These are phyloP conservation scores for Amphipyra berbera DNA, from an alignment of 2,888 invertebrate species.

Conservation along the genomic window DNA sequence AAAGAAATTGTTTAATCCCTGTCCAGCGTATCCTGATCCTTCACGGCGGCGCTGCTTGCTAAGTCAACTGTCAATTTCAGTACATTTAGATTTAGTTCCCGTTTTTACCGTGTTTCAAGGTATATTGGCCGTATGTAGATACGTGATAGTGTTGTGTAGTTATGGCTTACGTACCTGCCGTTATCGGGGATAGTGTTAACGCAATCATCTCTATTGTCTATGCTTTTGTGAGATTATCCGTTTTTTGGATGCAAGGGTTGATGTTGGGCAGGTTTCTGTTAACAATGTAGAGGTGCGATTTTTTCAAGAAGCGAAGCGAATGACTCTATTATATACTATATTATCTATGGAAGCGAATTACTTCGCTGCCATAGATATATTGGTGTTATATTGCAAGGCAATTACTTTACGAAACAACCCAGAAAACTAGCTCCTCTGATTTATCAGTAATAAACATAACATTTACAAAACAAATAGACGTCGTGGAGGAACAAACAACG, in stretches of 20 bases:
- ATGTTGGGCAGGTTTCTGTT: conserved; percentile 28
- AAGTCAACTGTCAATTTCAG: not conserved
- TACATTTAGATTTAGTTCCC: conserved; percentile 2
- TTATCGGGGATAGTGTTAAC: conserved; percentile 52
- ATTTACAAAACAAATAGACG: conserved; percentile 54
- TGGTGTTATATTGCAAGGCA: conserved; percentile 6
- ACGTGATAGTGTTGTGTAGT: conserved; percentile 73
- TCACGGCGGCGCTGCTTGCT: conserved; percentile 12
- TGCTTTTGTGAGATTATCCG: conserved; percentile 59
- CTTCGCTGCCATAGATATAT: no score
- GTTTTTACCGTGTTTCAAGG: not conserved
- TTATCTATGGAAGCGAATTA: no score
- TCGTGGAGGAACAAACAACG: conserved; percentile 32
- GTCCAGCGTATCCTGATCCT: conserved; percentile 13
- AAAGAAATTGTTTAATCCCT: conserved; percentile 35
- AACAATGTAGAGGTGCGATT: not conserved
- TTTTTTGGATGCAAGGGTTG: conserved; percentile 25
- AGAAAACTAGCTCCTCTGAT: conserved; percentile 27
- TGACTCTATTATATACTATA: no score
- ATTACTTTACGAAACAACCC: not conserved
- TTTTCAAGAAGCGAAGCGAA: no score
- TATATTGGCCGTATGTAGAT: conserved; percentile 23
- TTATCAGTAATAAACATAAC: conserved; percentile 78
- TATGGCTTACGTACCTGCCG: conserved; percentile 68
- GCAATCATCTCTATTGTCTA: conserved; percentile 54